Conservation (phyloP, 1,140 invertebrate species). For the Xylocopa sonorina region DNA sequence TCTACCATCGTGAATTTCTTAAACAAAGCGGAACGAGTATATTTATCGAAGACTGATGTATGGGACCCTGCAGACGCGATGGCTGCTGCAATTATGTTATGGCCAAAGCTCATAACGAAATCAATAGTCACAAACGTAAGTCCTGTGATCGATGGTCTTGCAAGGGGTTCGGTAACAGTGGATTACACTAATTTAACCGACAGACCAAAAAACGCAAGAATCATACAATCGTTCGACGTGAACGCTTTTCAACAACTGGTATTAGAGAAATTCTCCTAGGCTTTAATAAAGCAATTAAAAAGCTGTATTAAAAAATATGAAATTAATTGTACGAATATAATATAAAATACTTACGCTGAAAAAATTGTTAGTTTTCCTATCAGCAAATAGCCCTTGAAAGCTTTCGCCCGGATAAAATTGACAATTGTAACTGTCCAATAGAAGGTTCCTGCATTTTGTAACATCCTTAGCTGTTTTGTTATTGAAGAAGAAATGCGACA, state of each 20-base stretch:
- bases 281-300: too few species aligned
- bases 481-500: conserved; percentile 92
- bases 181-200: conserved; percentile 62
- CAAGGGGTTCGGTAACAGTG: conserved; percentile 63
- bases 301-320: background rate
- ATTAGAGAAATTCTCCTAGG: conserved; percentile 58
- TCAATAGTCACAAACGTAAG: conserved; percentile 51
- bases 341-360: conserved; percentile 88
- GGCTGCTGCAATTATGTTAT: conserved; percentile 67
- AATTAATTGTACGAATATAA: conserved; percentile 1
- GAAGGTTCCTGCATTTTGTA: conserved; percentile 86
- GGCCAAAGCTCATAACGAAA: conserved; percentile 63
- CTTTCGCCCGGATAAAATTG: conserved; percentile 83
- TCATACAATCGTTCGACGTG: conserved; percentile 63
- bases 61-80: conserved; percentile 75
- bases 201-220: conserved; percentile 60
- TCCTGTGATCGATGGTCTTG: conserved; percentile 57
- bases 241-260: conserved; percentile 60
- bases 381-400: conserved; percentile 91
- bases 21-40: conserved; percentile 78
- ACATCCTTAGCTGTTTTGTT: conserved; percentile 87
- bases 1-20: conserved; percentile 75
- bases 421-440: conserved; percentile 86
- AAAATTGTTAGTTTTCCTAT: conserved; percentile 92
- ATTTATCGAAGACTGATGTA: conserved; percentile 17